A percentile compares a stretch with the other conserved stretches of the same genome.
Conservation (phyloP, 30 jellyfish, hydroid and myxozoan species). For the Pelagia noctiluca region DNA sequence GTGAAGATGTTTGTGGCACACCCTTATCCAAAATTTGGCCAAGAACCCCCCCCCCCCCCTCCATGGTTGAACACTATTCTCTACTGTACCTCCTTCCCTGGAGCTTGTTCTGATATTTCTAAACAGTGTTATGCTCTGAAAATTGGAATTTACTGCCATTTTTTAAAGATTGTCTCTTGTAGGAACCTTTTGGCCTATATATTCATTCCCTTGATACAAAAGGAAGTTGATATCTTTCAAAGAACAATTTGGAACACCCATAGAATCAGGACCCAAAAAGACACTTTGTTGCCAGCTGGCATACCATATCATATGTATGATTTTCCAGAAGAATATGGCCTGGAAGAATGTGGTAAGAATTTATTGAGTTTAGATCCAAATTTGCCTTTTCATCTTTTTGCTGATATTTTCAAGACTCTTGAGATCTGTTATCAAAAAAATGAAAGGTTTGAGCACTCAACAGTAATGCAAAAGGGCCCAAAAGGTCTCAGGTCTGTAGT, state of each 20-base stretch:
- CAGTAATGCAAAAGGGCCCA: too few relatives aligned
- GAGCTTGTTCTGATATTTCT: neutral
- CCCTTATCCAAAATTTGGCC: neutral
- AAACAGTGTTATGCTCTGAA: neutral
- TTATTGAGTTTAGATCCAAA: too few relatives aligned
- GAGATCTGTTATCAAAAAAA: too few relatives aligned
- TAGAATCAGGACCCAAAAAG: neutral
- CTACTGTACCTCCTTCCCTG: neutral
- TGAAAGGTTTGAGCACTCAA: too few relatives aligned
- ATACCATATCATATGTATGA: neutral
- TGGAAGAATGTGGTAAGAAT: constrained; percentile 1
- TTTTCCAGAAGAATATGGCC: neutral
- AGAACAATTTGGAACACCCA: neutral
- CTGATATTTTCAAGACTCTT: too few relatives aligned
- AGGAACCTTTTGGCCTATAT: neutral
- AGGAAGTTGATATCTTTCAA: neutral
- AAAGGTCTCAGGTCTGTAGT: too few relatives aligned
- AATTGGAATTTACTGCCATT: neutral
- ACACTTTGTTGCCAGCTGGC: neutral
- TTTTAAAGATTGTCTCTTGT: neutral
- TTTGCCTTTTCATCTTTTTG: too few relatives aligned
- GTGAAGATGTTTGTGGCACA: too few relatives aligned
- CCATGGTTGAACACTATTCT: neutral
- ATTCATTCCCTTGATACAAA: neutral
- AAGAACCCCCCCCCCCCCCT: neutral